Base-by-base conservation (phyloP, 1,140 invertebrate genomes). In the Drosophila prosaltans region DNA sequence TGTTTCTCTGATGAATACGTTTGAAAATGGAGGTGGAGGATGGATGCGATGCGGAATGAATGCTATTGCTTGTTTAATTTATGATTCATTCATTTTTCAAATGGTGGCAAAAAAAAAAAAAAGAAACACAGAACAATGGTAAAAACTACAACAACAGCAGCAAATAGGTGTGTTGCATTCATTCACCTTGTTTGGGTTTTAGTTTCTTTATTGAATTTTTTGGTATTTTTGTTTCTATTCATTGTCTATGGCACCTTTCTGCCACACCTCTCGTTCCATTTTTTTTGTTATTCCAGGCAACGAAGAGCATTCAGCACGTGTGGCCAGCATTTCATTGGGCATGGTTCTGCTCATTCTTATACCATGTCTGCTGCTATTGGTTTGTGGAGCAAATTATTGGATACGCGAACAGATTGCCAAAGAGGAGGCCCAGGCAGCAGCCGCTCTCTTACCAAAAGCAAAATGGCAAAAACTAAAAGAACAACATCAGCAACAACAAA, bases 301-400 rank as follows among this genome's bases (percentile, higher is more conserved):
- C 73, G 95, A 97, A 89, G 96, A 97, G 91, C 96, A 96, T 88
- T 96, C 96, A 39, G 93, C 95, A 3, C 94, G 95, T 43, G 95
- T 96, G 76, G 94, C 96, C 2, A 96, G 96, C 26, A 93, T 96
- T n/a, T 95, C 96, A 4, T 94, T 94, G 78, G 96, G 95, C 57
- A 95, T 97, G 78, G 94, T 97, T 66, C 91, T 96, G 21, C 95
- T 95, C 21, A 94, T 96, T 26, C 92, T 98, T 72, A 92, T 97
- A 65, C 97, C 97, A 0, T 93, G 97, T 30, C 78, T 97, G 10
- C 91, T 97, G 55, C 89, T 96, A 2, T 93, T 97, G 30, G 93
- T 96, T 60, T 97, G 96, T 79, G 92, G 95, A 40, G 95, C 85
- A 61, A 88, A 83, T 64, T 89, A 91, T 76, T 91, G 88, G 91